These are phyloP conservation scores for Ciconia nigra DNA, from an alignment of 2,797 vertebrate genomes.

Conservation along the genomic window DNA sequence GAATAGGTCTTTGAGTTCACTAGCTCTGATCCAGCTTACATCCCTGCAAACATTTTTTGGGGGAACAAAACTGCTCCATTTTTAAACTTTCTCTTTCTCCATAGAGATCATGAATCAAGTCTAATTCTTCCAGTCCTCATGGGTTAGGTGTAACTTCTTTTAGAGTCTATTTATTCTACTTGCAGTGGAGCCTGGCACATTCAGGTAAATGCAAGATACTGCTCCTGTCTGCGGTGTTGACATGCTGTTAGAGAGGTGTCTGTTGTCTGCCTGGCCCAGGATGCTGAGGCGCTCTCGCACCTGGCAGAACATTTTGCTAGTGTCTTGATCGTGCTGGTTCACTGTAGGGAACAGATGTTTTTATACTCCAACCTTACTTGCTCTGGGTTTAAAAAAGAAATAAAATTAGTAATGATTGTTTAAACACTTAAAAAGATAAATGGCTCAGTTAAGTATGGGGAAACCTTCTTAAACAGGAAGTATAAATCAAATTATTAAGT, in stretches of 20 bases:
- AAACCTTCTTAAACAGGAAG: background rate
- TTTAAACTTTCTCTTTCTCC: background rate
- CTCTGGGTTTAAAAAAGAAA: background rate
- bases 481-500: background rate
- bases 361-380: background rate
- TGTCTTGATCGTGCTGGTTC: background rate
- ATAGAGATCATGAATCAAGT: background rate
- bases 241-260: accelerated
- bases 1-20: background rate
- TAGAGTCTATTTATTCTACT: background rate
- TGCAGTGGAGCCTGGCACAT: background rate
- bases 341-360: background rate
- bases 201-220: background rate
- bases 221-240: background rate
- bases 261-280: background rate
- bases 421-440: background rate
- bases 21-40: background rate
- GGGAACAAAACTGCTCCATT: background rate
- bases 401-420: background rate
- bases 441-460: background rate
- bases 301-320: background rate
- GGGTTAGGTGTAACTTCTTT: background rate
- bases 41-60: background rate
- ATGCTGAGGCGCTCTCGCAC: background rate
- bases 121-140: background rate